Base-by-base conservation (phyloP, 1,140 invertebrate genomes). In the Fopius arisanus region DNA sequence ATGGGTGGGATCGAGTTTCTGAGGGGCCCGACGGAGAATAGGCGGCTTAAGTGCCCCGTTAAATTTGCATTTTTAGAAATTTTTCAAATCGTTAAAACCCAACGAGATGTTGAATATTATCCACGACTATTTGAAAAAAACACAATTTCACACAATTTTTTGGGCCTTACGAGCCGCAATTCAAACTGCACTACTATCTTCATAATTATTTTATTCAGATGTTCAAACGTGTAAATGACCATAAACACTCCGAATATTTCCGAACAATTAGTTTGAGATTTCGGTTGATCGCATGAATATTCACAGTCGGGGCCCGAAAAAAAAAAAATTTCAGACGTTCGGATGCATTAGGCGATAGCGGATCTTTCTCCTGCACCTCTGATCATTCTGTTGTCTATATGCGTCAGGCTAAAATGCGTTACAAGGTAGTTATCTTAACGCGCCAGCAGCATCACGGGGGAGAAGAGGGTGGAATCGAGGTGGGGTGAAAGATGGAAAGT, bases 361-460 rank as follows among this genome's bases (percentile, higher is more conserved):
- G 72, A 81, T 83, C 79, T 82, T 41, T 12, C 23, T 75, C 51
- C 68, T 62, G 75, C 67, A 76, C 78, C 79, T 74, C 75, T 74
- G 65, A 75, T 69, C 69, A 73, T 67, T 66, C 29, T 7, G 5
- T 4, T 4, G 29, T 10, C 1, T 65, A 29, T 29, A 33, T 29
- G 76, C 77, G 79, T 72, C 69, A 73, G 28, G 10, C 37, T 63
- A 63, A 82, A 81, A 80, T 79, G 78, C 69, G 79, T 80, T 65
- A 78, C 78, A 81, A 81, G 80, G 78, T 75, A 74, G 78, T 82
- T 81, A 83, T 83, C 81, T 80, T 78, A 83, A 82, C 78, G 74
- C 75, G 76, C 66, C 74, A 81, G 76, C 75, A 77, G 68, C 78
- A 77, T 79, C 75, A 23, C 31, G 59, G n/a, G 23, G 28, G 69